Evolutionary conservation across 2,113 vertebrate genomes (phyloP).

Genomic region (Silurus meridionalis): DNA sequence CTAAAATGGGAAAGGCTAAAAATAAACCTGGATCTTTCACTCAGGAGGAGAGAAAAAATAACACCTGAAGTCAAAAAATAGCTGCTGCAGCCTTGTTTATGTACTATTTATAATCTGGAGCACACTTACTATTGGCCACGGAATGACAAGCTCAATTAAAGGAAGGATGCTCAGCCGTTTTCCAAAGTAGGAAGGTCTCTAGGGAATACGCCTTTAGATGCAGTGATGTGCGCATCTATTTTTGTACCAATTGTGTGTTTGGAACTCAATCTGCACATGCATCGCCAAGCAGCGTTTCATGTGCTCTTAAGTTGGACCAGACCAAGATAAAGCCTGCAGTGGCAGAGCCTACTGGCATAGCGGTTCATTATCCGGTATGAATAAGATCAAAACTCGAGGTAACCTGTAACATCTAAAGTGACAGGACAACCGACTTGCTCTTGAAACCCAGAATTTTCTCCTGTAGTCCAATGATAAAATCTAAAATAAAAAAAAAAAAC

Average conservation of each 20-base stretch:
- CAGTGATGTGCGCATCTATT: conserved; percentile 28
- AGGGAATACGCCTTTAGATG: conserved; percentile 29
- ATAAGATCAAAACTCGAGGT: background rate
- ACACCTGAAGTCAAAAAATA: conserved; percentile 75
- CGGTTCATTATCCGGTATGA: background rate
- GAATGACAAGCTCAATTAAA: conserved; percentile 57
- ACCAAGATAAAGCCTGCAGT: background rate
- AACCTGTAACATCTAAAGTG: background rate
- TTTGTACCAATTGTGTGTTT: conserved; percentile 3
- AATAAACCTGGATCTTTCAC: conserved; percentile 69
- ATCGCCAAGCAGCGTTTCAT: background rate
- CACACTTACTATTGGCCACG: conserved; percentile 55
- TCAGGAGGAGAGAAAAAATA: conserved; percentile 54
- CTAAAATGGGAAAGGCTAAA: conserved; percentile 71
- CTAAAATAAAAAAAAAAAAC: too few species aligned
- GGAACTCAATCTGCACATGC: conserved; percentile 11
- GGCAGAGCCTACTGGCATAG: conserved; percentile 6
- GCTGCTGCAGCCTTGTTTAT: conserved; percentile 56
- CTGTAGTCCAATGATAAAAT: background rate
- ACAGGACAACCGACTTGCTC: background rate
- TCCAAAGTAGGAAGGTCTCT: conserved; percentile 11
- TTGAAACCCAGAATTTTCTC: background rate
- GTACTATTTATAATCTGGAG: conserved; percentile 68
- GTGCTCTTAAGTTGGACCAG: conserved; percentile 16
- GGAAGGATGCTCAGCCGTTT: conserved; percentile 35